Percentiles rank a stretch among this genome's conserved stretches.
phyloP scores from a whole-genome alignment of 2,888 invertebrate species.

The Galeruca laticollis region DNA sequence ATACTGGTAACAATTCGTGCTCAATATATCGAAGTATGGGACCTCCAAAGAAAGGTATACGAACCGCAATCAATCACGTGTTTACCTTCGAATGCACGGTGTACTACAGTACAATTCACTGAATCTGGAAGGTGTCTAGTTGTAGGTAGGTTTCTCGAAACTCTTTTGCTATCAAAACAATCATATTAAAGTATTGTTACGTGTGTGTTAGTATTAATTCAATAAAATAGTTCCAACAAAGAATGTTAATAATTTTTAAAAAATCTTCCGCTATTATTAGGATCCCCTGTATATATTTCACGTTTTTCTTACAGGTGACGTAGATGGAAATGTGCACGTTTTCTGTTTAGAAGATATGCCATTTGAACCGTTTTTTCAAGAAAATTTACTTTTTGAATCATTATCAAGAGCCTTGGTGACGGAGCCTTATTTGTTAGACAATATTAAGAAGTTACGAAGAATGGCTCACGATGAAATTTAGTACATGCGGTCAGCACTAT shows the following conservation, averaged over 20 bases:
- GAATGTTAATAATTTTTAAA: too few relatives aligned
- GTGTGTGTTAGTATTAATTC: too few relatives aligned
- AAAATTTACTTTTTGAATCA: conserved; percentile 73
- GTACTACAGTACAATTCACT: conserved; percentile 75
- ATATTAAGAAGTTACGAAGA: conserved; percentile 66
- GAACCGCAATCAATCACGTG: conserved; percentile 74
- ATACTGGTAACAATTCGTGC: conserved; percentile 78
- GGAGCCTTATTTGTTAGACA: conserved; percentile 72
- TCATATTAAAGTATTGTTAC: too few relatives aligned
- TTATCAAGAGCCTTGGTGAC: conserved; percentile 75
- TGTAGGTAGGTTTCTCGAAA: conserved; percentile 63
- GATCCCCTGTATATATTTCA: not conserved
- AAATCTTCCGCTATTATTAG: not conserved
- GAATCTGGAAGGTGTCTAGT: conserved; percentile 71
- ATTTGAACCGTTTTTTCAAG: conserved; percentile 78
- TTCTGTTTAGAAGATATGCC: conserved; percentile 82
- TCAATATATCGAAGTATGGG: conserved; percentile 81
- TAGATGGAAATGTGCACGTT: conserved; percentile 75
- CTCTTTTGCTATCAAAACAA: not conserved
- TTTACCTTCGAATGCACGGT: conserved; percentile 66
- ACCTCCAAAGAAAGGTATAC: conserved; percentile 78
- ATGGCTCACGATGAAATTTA: conserved; percentile 20
- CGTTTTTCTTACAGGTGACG: conserved; percentile 71
- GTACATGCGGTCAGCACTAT: not conserved
- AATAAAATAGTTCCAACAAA: too few relatives aligned